Conservation (phyloP, 2,888 invertebrate species). For the Leucophenga maculata region DNA sequence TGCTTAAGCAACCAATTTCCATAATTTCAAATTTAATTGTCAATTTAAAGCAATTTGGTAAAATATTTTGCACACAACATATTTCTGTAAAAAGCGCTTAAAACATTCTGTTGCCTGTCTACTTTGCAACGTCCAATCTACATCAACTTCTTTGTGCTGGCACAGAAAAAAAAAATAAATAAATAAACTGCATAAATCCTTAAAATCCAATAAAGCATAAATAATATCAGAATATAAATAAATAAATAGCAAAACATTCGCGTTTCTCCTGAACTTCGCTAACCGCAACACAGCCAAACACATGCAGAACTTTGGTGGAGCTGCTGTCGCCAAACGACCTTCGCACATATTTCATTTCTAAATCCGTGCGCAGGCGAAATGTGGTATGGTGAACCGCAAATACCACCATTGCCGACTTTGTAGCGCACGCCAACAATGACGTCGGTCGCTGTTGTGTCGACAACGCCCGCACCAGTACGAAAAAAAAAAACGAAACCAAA, state of each 20-base stretch:
- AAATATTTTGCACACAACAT: too few relatives aligned
- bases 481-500: too few relatives aligned
- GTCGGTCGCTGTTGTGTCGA: neutral
- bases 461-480: conserved; percentile 19
- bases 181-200: conserved; percentile 9
- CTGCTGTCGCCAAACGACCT: conserved; percentile 2
- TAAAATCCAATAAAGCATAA: conserved; percentile 10
- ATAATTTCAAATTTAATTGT: too few relatives aligned
- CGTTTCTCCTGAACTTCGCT: neutral
- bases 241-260: neutral
- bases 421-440: neutral
- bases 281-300: neutral
- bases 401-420: neutral
- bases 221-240: conserved; percentile 11
- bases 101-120: too few relatives aligned
- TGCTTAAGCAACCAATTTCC: too few relatives aligned
- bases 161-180: too few relatives aligned
- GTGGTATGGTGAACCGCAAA: neutral
- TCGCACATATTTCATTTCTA: conserved; percentile 26
- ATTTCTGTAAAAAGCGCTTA: too few relatives aligned
- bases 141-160: too few relatives aligned
- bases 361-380: conserved; percentile 13
- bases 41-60: too few relatives aligned
- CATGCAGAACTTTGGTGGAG: neutral
- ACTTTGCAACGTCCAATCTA: too few relatives aligned